Percentiles rank a stretch among this genome's conserved stretches.
Conservation (phyloP, 2,888 invertebrate genomes). For the Meteorus colon region DNA sequence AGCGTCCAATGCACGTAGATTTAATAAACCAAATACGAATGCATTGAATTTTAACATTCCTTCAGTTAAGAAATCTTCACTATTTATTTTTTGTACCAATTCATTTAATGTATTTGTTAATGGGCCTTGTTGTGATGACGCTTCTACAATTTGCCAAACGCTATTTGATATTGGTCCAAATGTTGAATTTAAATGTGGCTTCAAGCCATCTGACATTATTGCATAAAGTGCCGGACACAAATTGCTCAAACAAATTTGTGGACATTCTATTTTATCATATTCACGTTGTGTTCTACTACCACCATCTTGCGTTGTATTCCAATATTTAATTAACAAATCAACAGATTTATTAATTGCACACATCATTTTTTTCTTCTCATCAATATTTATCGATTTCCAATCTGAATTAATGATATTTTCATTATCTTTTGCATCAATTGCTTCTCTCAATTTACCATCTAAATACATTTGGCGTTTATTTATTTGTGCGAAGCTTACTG, state of each 20-base stretch:
- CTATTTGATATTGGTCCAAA: slow-evolving; percentile 91
- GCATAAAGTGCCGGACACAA: slow-evolving; percentile 90
- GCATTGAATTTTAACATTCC: slow-evolving; percentile 92
- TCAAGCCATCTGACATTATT: slow-evolving; percentile 88
- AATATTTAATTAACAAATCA: slow-evolving; percentile 80
- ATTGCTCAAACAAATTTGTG: slow-evolving; percentile 83
- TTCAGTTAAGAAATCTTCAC: slow-evolving; percentile 87
- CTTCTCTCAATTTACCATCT: slow-evolving; percentile 72
- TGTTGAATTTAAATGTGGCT: slow-evolving; percentile 85
- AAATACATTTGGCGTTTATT: slow-evolving; percentile 74
- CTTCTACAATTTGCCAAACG: slow-evolving; percentile 93
- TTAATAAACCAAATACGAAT: slow-evolving; percentile 89
- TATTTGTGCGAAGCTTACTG: slow-evolving; percentile 82
- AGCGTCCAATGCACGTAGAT: slow-evolving; percentile 90
- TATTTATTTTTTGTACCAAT: slow-evolving; percentile 87
- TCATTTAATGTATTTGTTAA: slow-evolving; percentile 89
- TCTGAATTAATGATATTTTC: slow-evolving; percentile 10
- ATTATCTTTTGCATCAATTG: slow-evolving; percentile 17
- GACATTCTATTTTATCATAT: slow-evolving; percentile 79
- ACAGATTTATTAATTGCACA: slow-evolving; percentile 84
- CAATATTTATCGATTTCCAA: slow-evolving; percentile 74
- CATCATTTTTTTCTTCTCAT: slow-evolving; percentile 81
- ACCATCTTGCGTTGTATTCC: slow-evolving; percentile 71
- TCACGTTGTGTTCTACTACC: slow-evolving; percentile 53
- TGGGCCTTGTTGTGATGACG: slow-evolving; percentile 90